A percentile compares a stretch with the other conserved stretches of the same genome.
Evolutionary conservation across 2,797 vertebrate genomes (phyloP).

Genomic region (Micrastur ruficollis): DNA sequence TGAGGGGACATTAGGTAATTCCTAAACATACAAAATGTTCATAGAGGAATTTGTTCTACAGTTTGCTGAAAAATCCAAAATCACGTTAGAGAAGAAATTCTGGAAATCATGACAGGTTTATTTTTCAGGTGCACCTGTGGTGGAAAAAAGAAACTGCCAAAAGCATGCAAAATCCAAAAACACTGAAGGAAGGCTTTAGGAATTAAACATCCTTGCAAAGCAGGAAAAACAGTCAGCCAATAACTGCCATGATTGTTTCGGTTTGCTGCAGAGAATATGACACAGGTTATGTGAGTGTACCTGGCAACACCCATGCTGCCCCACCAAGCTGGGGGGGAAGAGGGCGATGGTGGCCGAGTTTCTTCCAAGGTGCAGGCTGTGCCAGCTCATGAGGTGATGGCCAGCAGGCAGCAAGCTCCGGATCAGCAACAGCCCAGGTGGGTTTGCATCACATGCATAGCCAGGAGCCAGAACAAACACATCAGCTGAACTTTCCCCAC

Average conservation of each 20-base stretch:
- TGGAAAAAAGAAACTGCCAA: background rate
- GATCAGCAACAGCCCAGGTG: constrained; percentile 2
- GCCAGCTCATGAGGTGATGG: background rate
- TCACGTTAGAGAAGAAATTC: background rate
- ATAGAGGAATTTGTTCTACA: background rate
- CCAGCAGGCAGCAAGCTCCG: background rate
- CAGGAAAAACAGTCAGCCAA: background rate
- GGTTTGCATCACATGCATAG: background rate
- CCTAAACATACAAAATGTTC: background rate
- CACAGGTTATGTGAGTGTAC: background rate
- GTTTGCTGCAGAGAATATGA: background rate
- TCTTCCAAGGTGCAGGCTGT: background rate
- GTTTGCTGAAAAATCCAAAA: background rate
- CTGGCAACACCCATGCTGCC: background rate
- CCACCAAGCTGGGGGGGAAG: background rate
- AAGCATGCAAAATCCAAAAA: background rate
- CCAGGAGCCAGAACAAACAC: background rate
- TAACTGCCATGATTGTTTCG: background rate
- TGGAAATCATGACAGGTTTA: background rate
- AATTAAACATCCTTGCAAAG: background rate
- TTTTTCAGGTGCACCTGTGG: background rate
- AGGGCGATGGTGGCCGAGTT: background rate
- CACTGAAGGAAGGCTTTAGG: background rate
- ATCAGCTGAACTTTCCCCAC: background rate
- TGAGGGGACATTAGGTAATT: background rate